These are phyloP conservation scores for Florisuga fusca DNA, from an alignment of 2,797 vertebrate genomes.

Conservation along the genomic window DNA sequence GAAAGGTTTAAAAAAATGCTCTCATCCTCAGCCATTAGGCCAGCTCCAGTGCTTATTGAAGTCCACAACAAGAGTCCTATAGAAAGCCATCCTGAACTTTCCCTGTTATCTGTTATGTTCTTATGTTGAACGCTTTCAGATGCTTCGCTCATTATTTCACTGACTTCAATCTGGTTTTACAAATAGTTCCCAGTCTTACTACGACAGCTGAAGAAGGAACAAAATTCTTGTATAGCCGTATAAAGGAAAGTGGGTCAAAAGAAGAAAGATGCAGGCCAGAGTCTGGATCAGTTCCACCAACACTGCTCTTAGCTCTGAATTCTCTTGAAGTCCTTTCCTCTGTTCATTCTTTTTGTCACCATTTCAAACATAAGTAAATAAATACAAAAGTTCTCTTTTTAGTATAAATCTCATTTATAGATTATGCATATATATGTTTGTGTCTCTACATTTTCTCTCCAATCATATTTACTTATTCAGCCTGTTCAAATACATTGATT, in stretches of 20 bases:
- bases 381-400: background rate
- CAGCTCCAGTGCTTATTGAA: background rate
- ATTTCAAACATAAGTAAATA: constrained; percentile 22
- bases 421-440: background rate
- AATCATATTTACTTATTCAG: background rate
- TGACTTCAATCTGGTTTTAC: background rate
- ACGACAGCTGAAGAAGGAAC: background rate
- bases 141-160: background rate
- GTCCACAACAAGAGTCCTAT: background rate
- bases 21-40: background rate
- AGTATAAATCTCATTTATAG: background rate
- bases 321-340: background rate
- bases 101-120: background rate
- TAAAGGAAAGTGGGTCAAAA: background rate
- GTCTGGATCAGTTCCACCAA: background rate
- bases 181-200: background rate
- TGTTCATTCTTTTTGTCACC: constrained; percentile 1
- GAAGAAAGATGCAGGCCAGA: background rate
- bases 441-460: background rate
- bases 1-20: background rate
- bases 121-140: background rate
- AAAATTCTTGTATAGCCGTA: background rate
- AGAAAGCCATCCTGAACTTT: background rate
- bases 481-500: background rate
- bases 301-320: background rate